A percentile compares a stretch with the other conserved stretches of the same genome.
These are phyloP conservation scores for Artibeus jamaicensis DNA, from an alignment of 2,797 vertebrate species.

Conservation along the genomic window DNA sequence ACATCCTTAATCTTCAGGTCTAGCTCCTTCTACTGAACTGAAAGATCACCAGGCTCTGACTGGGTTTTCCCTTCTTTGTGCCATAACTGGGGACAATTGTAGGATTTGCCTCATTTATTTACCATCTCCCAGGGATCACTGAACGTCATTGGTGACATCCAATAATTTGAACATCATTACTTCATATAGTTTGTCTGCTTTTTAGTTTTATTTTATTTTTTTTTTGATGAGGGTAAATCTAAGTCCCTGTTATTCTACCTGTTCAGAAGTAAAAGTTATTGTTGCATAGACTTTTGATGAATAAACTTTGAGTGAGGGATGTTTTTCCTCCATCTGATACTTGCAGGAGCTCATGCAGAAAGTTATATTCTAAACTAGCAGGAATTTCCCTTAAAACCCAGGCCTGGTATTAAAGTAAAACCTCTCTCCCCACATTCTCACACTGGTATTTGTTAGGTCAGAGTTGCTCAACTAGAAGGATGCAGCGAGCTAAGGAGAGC, in stretches of 20 bases:
- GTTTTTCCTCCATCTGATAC: neutral
- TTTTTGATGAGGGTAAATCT: neutral
- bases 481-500: too few relatives aligned
- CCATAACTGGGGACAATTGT: neutral
- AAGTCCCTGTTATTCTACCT: too few relatives aligned
- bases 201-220: neutral
- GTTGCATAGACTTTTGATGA: neutral
- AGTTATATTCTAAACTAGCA: neutral
- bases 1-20: neutral
- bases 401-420: neutral
- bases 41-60: neutral
- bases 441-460: too few relatives aligned
- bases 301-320: neutral
- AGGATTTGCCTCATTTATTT: neutral
- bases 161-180: neutral
- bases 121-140: neutral
- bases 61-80: neutral
- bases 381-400: neutral
- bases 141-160: neutral
- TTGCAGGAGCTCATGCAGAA: neutral
- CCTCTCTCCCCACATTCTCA: neutral
- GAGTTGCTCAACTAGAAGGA: too few relatives aligned
- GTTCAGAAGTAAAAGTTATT: neutral
- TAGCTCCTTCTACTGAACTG: neutral
- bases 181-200: neutral